Base-by-base conservation (phyloP, 2,888 invertebrate species). In the Epistrophe eligans region DNA sequence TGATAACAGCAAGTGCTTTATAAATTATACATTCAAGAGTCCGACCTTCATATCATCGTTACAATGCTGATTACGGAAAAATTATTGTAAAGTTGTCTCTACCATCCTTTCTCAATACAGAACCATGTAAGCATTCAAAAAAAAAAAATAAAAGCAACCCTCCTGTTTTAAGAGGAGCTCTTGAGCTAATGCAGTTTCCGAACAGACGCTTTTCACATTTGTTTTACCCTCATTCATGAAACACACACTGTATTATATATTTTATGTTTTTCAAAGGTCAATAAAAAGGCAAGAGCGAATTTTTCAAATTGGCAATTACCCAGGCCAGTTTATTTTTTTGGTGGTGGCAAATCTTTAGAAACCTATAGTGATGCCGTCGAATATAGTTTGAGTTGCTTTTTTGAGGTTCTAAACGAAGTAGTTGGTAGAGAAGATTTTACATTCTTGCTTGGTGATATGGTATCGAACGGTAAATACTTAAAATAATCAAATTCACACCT, bases 11-110 rank as follows among this genome's bases (percentile, higher is more conserved):
- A 55, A 55, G 28, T 55, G 15, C n/a, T 43, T 24, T 28, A 62
- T 43, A 9, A 62, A 43, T 43, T 19, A 40, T 7, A 62, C 35
- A 35, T 8, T 9, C 2, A 9, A 8, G 35, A 35, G 19, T 43
- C 5, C 5, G 43, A 62, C 62, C 62, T 62, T 43, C 19, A 8
- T 62, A 24, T 62, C 62, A 60, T 60, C 19, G 24, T 62, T 62
- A 62, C 62, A 62, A 62, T 43, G 15, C 62, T 43, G 43, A 62
- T 62, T 28, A 62, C 15, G 15, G 40, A 62, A 24, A 62, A 38
- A 13, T 43, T 1, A 62, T 24, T 62, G 40, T 43, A 13, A n/a
- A n/a, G 1, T 8, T 62, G 62, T 43, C 43, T 40, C 8, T 62
- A 9, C 9, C 24, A 62, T 62, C 40, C 62, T 15, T 43, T 0